phyloP scores from a whole-genome alignment of 2,113 vertebrate genomes.

The Aix galericulata region DNA sequence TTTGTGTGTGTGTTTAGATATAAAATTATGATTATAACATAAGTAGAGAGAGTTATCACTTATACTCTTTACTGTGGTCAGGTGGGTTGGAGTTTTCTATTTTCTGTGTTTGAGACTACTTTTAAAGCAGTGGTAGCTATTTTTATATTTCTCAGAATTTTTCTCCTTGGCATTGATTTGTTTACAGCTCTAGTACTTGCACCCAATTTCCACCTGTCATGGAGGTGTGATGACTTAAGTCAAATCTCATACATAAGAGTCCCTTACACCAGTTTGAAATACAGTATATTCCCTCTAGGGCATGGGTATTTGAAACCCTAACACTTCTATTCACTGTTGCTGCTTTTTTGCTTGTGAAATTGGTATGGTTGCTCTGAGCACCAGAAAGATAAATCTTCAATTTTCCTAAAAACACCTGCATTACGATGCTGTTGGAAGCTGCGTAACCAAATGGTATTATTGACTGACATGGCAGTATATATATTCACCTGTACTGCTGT shows the following conservation, averaged over 20 bases:
- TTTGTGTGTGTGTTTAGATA: not conserved
- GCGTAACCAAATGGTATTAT: not conserved
- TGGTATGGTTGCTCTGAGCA: not conserved
- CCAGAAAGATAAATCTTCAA: not conserved
- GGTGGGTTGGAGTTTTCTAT: not conserved
- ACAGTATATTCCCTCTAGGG: not conserved
- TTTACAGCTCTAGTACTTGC: not conserved
- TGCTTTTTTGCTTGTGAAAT: not conserved
- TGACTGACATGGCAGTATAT: not conserved
- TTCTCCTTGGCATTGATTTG: not conserved
- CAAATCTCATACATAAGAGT: not conserved
- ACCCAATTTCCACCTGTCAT: not conserved
- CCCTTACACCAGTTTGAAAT: not conserved
- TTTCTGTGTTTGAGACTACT: not conserved
- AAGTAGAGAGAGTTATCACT: constrained; percentile 11
- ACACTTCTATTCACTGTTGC: not conserved
- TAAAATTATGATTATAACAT: not conserved
- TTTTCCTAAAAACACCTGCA: not conserved
- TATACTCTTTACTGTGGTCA: not conserved
- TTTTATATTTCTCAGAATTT: not conserved
- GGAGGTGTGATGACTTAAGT: not conserved
- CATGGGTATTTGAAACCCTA: not conserved
- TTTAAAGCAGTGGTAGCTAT: not conserved
- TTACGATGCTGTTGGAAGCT: not conserved
- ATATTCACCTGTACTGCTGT: not conserved